A percentile compares a stretch with the other conserved stretches of the same genome.
Conservation (phyloP, 2,113 vertebrate genomes). For the Junco hyemalis region DNA sequence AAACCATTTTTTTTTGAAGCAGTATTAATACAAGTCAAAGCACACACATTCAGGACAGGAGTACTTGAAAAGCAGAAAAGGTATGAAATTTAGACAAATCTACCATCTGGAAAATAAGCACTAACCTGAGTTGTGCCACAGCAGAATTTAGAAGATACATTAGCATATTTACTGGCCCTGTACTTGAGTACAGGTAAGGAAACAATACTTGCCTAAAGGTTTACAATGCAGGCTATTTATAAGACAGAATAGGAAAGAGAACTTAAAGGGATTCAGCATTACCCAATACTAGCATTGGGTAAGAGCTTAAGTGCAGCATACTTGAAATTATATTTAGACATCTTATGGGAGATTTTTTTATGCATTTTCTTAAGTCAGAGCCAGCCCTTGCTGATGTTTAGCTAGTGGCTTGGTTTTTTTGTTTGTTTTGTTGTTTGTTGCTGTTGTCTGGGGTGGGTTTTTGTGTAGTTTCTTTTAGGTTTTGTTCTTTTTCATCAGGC, state of each 20-base stretch:
- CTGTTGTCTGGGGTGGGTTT: background rate
- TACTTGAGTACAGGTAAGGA: background rate
- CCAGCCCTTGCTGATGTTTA: background rate
- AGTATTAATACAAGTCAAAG: background rate
- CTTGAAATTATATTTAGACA: background rate
- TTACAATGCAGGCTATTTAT: background rate
- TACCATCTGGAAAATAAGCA: background rate
- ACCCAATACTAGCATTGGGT: background rate
- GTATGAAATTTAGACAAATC: background rate
- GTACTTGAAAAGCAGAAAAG: background rate
- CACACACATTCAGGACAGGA: background rate
- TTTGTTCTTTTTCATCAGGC: background rate
- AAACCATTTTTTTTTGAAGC: background rate
- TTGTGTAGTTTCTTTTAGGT: background rate
- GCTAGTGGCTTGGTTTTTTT: background rate
- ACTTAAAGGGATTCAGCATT: background rate
- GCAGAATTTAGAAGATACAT: background rate
- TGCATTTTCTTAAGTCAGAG: background rate
- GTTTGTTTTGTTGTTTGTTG: background rate
- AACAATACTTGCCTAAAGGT: background rate
- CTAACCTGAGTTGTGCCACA: background rate
- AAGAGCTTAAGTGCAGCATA: background rate
- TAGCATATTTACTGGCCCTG: background rate
- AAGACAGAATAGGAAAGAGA: background rate
- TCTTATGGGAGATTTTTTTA: rapidly evolving